Percentiles rank a stretch among this genome's conserved stretches.
phyloP scores from a whole-genome alignment of 1,140 invertebrate genomes.

The Brachionus sp. region DNA sequence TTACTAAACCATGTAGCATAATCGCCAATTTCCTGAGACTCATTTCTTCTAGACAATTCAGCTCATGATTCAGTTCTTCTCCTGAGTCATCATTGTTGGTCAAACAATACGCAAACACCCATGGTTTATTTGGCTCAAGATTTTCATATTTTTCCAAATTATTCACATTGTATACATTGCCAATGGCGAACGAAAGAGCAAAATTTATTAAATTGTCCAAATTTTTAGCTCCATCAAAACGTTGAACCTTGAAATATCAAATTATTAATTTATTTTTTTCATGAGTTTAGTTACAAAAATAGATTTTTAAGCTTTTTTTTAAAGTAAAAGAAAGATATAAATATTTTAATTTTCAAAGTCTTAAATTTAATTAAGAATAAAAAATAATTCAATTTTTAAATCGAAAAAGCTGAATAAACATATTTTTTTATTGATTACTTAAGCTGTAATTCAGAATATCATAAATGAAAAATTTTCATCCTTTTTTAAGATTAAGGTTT shows the following conservation, averaged over 20 bases:
- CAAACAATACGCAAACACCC: slow-evolving; percentile 61
- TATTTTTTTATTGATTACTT: too few species aligned
- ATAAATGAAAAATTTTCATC: too few species aligned
- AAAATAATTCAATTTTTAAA: too few species aligned
- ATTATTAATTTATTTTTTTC: background rate
- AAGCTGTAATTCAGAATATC: too few species aligned
- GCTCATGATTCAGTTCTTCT: slow-evolving; percentile 39
- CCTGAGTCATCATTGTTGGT: slow-evolving; percentile 54
- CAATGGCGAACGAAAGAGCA: slow-evolving; percentile 56
- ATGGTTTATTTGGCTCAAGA: slow-evolving; percentile 49
- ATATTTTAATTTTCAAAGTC: too few species aligned
- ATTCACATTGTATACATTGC: slow-evolving; percentile 48
- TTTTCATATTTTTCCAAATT: background rate
- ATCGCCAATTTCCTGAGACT: slow-evolving; percentile 66
- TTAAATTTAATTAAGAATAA: too few species aligned
- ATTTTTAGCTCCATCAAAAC: slow-evolving; percentile 56
- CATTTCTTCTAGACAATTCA: slow-evolving; percentile 61
- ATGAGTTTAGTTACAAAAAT: background rate
- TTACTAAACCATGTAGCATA: slow-evolving; percentile 63
- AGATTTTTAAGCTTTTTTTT: too few species aligned
- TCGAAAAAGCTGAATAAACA: too few species aligned
- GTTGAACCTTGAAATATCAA: slow-evolving; percentile 53
- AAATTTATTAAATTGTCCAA: slow-evolving; percentile 55
- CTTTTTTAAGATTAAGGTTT: too few species aligned
- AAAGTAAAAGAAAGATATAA: too few species aligned